Percentiles rank a stretch among this genome's conserved stretches.
Conservation (phyloP, 2,113 vertebrate genomes). For the Naja naja region DNA sequence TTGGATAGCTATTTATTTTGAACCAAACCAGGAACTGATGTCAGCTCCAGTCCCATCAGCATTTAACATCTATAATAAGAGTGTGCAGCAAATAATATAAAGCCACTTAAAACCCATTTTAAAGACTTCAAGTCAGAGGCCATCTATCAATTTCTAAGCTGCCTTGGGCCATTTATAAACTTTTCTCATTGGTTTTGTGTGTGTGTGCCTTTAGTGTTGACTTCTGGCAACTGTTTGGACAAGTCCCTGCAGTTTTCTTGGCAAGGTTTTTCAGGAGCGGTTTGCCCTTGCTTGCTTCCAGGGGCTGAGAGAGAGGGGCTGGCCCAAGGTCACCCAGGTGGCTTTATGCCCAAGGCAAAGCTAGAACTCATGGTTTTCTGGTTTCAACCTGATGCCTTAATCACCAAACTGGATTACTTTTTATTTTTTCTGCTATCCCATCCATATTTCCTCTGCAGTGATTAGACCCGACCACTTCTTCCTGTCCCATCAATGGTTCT, state of each 20-base stretch:
- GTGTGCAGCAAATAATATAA: not conserved
- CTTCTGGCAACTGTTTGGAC: not conserved
- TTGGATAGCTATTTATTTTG: conserved; percentile 32
- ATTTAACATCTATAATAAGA: conserved; percentile 28
- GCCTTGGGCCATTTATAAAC: not conserved
- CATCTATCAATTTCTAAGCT: not conserved
- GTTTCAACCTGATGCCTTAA: not conserved
- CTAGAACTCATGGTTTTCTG: not conserved
- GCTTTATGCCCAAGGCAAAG: not conserved
- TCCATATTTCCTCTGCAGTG: not conserved
- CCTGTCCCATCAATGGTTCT: not conserved
- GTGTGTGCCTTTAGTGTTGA: not conserved
- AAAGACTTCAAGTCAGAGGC: not conserved
- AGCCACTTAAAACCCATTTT: not conserved
- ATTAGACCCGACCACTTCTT: not conserved
- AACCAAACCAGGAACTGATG: conserved; percentile 42
- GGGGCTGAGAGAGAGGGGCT: not conserved
- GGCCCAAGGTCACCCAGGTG: not conserved
- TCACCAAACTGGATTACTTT: not conserved
- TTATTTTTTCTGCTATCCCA: not conserved
- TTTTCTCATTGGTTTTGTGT: not conserved
- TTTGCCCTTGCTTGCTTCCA: not conserved
- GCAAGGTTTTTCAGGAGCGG: not conserved
- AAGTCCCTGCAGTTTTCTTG: not conserved
- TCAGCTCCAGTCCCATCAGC: conserved; percentile 44